Evolutionary conservation across 2,113 vertebrate genomes (phyloP), one percentile per base, ranked within the genome.

Genomic region (Eulacestoma nigropectus): DNA sequence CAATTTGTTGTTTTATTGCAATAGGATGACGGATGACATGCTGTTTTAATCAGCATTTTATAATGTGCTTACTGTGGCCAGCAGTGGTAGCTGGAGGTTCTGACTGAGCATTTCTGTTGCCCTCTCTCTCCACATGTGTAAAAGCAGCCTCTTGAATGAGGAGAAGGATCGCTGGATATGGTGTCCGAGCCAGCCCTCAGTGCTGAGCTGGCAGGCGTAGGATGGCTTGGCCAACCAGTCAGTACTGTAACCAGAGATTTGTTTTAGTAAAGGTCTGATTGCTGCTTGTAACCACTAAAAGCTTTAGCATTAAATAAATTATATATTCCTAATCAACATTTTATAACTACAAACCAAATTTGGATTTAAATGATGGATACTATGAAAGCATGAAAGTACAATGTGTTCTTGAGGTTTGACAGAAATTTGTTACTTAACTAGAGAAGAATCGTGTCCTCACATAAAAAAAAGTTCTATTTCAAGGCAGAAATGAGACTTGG

Each of bases 261-360:
- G 86, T 50, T 92, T 81, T 25, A 73, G 68, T 63, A 7, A 81
- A 92, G n/a, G 56, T 78, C 86, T 96, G 83, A 78, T 94, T 10
- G 3, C 83, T 90, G 77, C 62, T 92, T 26, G 25, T 78, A 90
- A 90, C 93, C 96, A 82, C 92, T 87, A 92, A 96, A 92, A 87
- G 69, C 64, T 93, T 87, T 81, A 93, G 69, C 59, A 82, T 96
- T 78, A 75, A 75, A 96, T 88, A 97, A 96, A 94, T 96, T 86
- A 84, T 53, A 84, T 59, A 94, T 74, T 86, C 50, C 63, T 80
- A 94, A 96, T 93, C 75, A 88, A 41, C 20, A 1, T 94, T 95
- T 95, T 96, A 93, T 90, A 96, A 91, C 88, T 95, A 60, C 83
- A 87, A 93, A 89, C 85, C 83, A 70, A 92, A 87, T 93, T 82